Evolutionary conservation across 2,113 vertebrate species (phyloP).

Genomic region (Plecturocebus donacophilus): DNA sequence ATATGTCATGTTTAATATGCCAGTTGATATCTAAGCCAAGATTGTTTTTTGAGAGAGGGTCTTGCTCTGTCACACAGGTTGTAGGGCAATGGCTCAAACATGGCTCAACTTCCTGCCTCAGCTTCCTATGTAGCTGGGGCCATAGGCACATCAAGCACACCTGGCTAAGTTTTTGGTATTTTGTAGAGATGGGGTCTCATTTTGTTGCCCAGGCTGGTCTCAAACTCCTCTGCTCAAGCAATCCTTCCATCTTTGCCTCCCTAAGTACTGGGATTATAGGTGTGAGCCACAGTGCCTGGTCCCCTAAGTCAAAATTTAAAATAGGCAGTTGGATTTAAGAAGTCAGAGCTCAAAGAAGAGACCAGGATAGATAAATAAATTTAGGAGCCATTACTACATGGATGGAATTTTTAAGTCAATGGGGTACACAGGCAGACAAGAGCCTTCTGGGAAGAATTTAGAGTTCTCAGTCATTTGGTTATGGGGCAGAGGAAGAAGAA

Average conservation of each 20-base stretch:
- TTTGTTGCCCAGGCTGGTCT: no score
- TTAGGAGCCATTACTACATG: not conserved
- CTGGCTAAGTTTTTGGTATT: no score
- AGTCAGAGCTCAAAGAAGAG: not conserved
- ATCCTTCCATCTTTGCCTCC: no score
- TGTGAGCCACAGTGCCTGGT: no score
- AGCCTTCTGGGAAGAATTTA: not conserved
- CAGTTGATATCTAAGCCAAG: not conserved
- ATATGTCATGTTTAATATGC: not conserved
- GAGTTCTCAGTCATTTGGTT: conserved; percentile 7
- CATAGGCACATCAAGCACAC: no score
- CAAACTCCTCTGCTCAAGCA: no score
- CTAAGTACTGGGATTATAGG: no score
- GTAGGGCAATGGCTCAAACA: no score
- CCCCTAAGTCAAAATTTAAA: not conserved
- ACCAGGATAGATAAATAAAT: not conserved
- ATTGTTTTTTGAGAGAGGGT: not conserved
- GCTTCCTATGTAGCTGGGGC: no score
- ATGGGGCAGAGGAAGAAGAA: not conserved
- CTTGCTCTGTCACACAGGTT: no score
- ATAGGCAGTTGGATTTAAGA: not conserved
- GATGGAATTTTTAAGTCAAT: not conserved
- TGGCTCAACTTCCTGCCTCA: no score
- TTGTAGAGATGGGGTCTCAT: no score
- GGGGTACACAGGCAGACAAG: not conserved